These are phyloP conservation scores for Odontamblyopus lacepedii DNA, from an alignment of 2,797 vertebrate genomes.

Conservation along the genomic window DNA sequence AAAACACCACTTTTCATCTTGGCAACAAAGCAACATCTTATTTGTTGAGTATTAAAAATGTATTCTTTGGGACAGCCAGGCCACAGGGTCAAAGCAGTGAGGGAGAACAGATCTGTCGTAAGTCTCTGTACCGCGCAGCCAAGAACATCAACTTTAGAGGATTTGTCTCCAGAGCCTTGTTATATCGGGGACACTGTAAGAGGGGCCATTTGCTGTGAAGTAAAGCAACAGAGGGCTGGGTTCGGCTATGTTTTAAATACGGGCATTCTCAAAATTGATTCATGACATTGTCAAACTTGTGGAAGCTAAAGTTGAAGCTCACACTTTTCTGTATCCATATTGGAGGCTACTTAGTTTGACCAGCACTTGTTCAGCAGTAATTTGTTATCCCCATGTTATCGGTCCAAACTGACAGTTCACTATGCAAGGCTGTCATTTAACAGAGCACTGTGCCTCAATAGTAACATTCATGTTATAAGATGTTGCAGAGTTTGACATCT, in stretches of 20 bases:
- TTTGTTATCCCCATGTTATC: not conserved
- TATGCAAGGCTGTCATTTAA: not conserved
- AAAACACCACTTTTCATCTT: conserved; percentile 40
- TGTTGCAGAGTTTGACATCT: no score
- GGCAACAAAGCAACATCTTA: conserved; percentile 42
- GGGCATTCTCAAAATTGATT: conserved; percentile 17
- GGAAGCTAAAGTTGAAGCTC: conserved; percentile 9
- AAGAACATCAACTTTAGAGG: conserved; percentile 55
- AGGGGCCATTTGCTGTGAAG: conserved; percentile 48
- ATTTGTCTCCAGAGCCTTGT: conserved; percentile 64
- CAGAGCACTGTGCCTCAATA: not conserved
- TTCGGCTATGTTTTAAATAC: conserved; percentile 23
- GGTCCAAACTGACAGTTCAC: not conserved
- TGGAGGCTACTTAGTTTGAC: conserved; percentile 23
- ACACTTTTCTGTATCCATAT: not conserved
- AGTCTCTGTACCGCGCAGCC: conserved; percentile 48
- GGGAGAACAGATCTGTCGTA: conserved; percentile 41
- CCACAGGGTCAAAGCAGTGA: conserved; percentile 44
- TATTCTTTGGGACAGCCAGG: conserved; percentile 23
- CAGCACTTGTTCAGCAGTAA: conserved; percentile 1
- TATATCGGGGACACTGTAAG: conserved; percentile 52
- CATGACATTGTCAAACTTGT: conserved; percentile 6
- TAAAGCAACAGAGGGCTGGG: conserved; percentile 18
- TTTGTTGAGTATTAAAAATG: conserved; percentile 47
- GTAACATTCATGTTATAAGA: no score